Evolutionary conservation across 2,797 vertebrate species (phyloP).

Genomic region (Crocidura indochinensis): DNA sequence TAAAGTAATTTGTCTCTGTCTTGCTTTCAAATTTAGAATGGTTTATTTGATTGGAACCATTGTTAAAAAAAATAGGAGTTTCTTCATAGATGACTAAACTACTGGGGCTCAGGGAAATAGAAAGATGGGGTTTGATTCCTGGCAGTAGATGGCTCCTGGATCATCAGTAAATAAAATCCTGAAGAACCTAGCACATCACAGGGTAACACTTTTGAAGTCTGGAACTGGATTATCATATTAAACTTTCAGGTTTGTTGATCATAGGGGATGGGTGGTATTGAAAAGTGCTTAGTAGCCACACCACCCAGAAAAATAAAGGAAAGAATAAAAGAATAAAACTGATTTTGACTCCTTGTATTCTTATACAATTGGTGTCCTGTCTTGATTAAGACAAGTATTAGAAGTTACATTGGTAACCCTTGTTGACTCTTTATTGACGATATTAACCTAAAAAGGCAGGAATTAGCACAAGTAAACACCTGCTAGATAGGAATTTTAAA

Average conservation of each 20-base stretch:
- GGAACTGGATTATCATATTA: too few species aligned
- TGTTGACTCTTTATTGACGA: neutral
- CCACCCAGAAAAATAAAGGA: too few species aligned
- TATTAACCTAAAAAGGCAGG: slow-evolving; percentile 10
- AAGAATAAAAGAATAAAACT: neutral
- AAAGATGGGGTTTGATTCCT: too few species aligned
- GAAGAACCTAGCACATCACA: too few species aligned
- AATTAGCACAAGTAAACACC: neutral
- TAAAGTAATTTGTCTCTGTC: neutral
- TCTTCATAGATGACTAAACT: neutral
- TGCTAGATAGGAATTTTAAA: neutral
- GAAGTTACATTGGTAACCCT: neutral
- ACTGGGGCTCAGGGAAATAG: neutral
- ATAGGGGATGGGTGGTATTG: too few species aligned
- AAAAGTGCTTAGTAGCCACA: too few species aligned
- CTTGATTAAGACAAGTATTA: neutral
- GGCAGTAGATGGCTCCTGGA: too few species aligned
- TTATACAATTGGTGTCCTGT: neutral
- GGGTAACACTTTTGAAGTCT: too few species aligned
- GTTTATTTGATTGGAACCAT: slow-evolving; percentile 6
- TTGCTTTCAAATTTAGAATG: slow-evolving; percentile 30
- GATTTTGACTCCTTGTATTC: neutral
- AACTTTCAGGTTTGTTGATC: too few species aligned
- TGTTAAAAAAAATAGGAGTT: slow-evolving; percentile 28
- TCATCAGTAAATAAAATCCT: too few species aligned